Base-by-base conservation (phyloP, 2,113 vertebrate genomes). In the Anarrhichthys ocellatus region DNA sequence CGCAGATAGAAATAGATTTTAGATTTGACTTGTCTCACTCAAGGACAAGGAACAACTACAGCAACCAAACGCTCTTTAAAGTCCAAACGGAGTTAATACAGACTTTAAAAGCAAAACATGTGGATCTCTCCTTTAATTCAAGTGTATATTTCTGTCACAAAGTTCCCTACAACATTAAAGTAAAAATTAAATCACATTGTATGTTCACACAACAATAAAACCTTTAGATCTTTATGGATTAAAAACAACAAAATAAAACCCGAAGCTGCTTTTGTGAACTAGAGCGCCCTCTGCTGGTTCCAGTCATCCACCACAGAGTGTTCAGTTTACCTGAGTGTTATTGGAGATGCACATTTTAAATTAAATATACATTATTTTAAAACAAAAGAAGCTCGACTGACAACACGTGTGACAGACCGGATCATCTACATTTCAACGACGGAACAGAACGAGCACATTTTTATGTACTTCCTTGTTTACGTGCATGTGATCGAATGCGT, bases 241-340 rank as follows among this genome's bases (percentile, higher is more conserved):
- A 24, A 44, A 44, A 59, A 40, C 2, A 24, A 40, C 5, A 2
- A 7, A n/a, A 32, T 69, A 1, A 58, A 9, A 10, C 18, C 36
- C 3, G 6, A 10, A 32, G 9, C n/a, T 20, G 36, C 34, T 61
- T 36, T 22, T 18, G 74, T 78, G 66, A 73, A 27, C 78, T 17
- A 58, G 4, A 52, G 82, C 85, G 1, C 82, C 86, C 64, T 77
- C 91, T 88, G 86, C 78, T 82, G 87, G 13, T 71, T 50, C 6
- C 5, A 67, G 4, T 48, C 20, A 6, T 7, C 40, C 46, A 40
- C 1, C 0, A 13, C 20, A 24, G 36, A 5, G 9, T 50, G 2
- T 61, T 72, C 40, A 42, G 6, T 59, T n/a, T 52, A 29, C 50
- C 64, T 70, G 77, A 78, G 67, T 61, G 27, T 24, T 61, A 78